Evolutionary conservation across 2,113 vertebrate genomes (phyloP), one percentile per base, ranked within the genome.

Genomic region (Typhlomys cinereus): DNA sequence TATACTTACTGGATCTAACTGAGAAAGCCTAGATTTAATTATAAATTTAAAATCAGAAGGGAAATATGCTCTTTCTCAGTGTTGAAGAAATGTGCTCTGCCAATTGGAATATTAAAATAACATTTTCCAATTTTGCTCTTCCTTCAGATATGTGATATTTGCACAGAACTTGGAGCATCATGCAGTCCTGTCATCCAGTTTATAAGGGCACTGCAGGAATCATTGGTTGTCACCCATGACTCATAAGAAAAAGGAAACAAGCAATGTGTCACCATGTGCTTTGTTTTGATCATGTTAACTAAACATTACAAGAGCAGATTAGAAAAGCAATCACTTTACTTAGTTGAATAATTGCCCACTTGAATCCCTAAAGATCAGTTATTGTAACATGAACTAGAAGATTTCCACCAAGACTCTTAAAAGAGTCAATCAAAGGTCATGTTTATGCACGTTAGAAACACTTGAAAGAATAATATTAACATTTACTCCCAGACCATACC

Each of bases 391-490:
- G 87, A 94, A 87, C 94, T 93, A 21, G 44, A 96, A n/a, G 76
- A 94, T 94, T 94, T 93, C 87, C 86, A 95, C 94, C 76, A 89
- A 95, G 83, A 93, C 86, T 78, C 87, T 90, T 95, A 96, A 94
- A 92, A 91, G 80, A 96, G 93, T 96, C 87, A 92, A 94, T 96
- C 93, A 92, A 91, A 94, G 94, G 94, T 95, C 88, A 94, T 96
- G 96, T 94, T 96, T 96, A 94, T 91, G 75, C 92, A 94, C 0
- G 2, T 89, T 94, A 87, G 90, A 93, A 95, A 93, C 83, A 93
- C 91, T 89, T 93, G 93, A 94, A 97, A 96, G 89, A 96, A 97
- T 92, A 97, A 96, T 94, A 97, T 95, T 94, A 94, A 67, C 94
- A 91, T 81, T 95, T 91, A 94, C 66, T 96, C 81, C 92, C 23